Evolutionary conservation across 92 coral and sea anemone genomes (phyloP).

Genomic region (Phenganax subtilis): DNA sequence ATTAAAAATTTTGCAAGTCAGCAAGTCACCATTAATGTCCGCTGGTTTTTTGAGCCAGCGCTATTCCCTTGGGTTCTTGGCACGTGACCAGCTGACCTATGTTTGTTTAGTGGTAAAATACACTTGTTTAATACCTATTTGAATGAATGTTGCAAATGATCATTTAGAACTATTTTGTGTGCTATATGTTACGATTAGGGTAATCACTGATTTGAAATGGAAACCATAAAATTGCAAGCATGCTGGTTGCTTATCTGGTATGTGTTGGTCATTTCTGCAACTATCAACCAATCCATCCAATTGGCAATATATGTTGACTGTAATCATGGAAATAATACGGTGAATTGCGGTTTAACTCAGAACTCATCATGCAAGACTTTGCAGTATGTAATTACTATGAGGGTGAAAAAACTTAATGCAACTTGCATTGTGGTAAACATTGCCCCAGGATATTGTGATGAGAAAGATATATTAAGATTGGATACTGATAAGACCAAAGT

Average conservation of each 20-base stretch:
- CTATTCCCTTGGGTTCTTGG: too few relatives aligned
- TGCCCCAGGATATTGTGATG: conserved; percentile 23
- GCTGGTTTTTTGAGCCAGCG: too few relatives aligned
- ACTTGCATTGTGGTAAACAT: conserved; percentile 2
- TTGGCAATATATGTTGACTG: conserved; percentile 28
- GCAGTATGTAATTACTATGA: not conserved
- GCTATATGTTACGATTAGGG: not conserved
- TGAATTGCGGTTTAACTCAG: conserved; percentile 1
- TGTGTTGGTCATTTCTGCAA: not conserved
- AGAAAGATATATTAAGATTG: not conserved
- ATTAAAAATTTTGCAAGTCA: too few relatives aligned
- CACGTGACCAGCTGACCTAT: too few relatives aligned
- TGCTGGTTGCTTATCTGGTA: not conserved
- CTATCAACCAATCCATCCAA: not conserved
- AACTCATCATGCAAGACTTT: conserved; percentile 23
- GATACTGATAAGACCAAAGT: not conserved
- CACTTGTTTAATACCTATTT: too few relatives aligned
- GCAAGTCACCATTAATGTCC: too few relatives aligned
- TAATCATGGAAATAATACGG: not conserved
- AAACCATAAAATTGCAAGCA: not conserved
- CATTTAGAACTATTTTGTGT: too few relatives aligned
- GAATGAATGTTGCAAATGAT: too few relatives aligned
- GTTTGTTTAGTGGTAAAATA: too few relatives aligned
- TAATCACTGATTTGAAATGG: not conserved
- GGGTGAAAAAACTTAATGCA: not conserved